Evolutionary conservation across 2,797 vertebrate genomes (phyloP), one percentile per base, ranked within the genome.

Genomic region (Acipenser oxyrinchus): DNA sequence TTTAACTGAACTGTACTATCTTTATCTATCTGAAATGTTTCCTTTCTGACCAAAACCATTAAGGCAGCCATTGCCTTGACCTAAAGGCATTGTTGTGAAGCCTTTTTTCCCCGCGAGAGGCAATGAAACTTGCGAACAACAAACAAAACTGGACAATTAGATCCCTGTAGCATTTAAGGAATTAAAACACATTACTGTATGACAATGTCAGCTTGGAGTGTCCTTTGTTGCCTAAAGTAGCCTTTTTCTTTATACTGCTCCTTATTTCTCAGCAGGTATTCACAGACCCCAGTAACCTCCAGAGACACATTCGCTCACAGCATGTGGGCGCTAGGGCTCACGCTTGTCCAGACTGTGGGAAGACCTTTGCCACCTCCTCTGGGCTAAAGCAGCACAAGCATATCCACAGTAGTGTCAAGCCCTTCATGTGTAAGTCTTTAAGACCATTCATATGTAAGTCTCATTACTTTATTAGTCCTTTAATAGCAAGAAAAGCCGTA

Each of bases 341-440:
- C 51, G 97, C 97, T 67, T 99, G 97, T 85, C 94, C 97, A 52
- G 96, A 99, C 86, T 99, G 97, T 78, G 96, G 97, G 82, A 99
- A 99, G 90, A 99, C 96, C 57, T 99, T 99, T 78, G 97, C 97
- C 83, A 99, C 97, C 72, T 99, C 96, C 73, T 99, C 97, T 6
- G 97, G 97, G 87, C 96, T 99, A 84, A 99, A 99, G 90, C 97
- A 99, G 77, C 97, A 99, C 89, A 99, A 99, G 92, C 97, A 99
- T 92, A 99, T 99, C 89, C 97, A 99, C 93, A 99, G 96, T 92
- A 99, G 96, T 90, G 96, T 99, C 93, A 99, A 99, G 93, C 96
- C 96, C 89, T 99, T 99, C 88, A 97, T 98, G 94, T 99, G 97
- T 99, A 98, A 99, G 97, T 98, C 88, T 87, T 85, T 87, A 88